Percentiles rank a stretch among this genome's conserved stretches.
These are phyloP conservation scores for Lagria hirta DNA, from an alignment of 2,888 invertebrate genomes.

Conservation along the genomic window DNA sequence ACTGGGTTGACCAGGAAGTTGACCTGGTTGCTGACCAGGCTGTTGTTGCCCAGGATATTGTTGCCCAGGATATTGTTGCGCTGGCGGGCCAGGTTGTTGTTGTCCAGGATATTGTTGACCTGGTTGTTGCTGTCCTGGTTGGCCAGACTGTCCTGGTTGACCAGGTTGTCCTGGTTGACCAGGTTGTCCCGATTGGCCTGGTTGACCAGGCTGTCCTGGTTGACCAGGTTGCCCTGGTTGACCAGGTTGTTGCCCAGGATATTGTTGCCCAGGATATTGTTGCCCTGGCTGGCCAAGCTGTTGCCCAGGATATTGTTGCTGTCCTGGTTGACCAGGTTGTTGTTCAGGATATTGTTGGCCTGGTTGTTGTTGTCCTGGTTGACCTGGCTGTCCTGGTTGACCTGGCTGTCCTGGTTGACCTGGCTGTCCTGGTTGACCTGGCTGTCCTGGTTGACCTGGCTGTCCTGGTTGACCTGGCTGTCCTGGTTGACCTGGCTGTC, in stretches of 20 bases:
- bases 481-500: constrained; percentile 13
- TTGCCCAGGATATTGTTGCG: constrained; percentile 11
- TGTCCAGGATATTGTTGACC: constrained; percentile 17
- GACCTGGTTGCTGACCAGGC: constrained; percentile 3
- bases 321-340: constrained; percentile 17
- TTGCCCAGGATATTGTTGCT: too few species aligned
- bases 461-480: constrained; percentile 17
- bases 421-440: constrained; percentile 23
- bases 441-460: constrained; percentile 22
- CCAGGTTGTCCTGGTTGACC: constrained; percentile 22
- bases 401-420: constrained; percentile 11
- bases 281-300: constrained; percentile 1
- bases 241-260: constrained; percentile 1
- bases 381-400: constrained; percentile 18
- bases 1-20: constrained; percentile 5
- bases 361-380: constrained; percentile 12
- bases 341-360: constrained; percentile 26
- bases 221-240: too few species aligned
- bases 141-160: constrained; percentile 22
- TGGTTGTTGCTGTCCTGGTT: constrained; percentile 10
- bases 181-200: too few species aligned
- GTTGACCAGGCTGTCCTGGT: too few species aligned
- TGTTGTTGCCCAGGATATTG: constrained; percentile 10
- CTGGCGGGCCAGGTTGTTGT: constrained; percentile 9
- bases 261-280: constrained; percentile 7